phyloP scores from a whole-genome alignment of 2,888 invertebrate genomes.

The Anodontia alba region DNA sequence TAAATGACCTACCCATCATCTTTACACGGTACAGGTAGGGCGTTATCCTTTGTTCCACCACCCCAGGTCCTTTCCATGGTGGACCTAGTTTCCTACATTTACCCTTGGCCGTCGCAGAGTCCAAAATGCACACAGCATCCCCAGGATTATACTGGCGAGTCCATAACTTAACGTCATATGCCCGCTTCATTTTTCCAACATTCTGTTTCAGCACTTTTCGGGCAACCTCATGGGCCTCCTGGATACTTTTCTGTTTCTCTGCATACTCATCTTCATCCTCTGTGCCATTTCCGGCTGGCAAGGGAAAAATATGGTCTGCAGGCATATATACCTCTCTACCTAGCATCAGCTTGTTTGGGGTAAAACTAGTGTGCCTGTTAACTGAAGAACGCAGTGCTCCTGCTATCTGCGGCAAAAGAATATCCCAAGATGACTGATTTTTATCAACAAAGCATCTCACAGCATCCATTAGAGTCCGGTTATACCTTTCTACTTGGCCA shows the following conservation, averaged over 20 bases:
- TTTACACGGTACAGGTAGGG: constrained; percentile 35
- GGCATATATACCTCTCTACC: constrained; percentile 41
- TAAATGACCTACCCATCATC: background rate
- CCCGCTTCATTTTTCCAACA: constrained; percentile 27
- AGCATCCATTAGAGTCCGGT: constrained; percentile 36
- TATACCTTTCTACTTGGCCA: constrained; percentile 18
- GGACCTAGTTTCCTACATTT: constrained; percentile 30
- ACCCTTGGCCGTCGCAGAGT: constrained; percentile 24
- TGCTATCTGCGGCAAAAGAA: constrained; percentile 32
- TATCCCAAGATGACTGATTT: constrained; percentile 33
- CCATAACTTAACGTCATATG: constrained; percentile 27
- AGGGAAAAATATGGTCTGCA: constrained; percentile 34
- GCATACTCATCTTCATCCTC: constrained; percentile 19
- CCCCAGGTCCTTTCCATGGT: constrained; percentile 47
- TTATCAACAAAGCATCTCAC: background rate
- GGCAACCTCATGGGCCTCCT: constrained; percentile 16
- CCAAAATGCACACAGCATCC: constrained; percentile 36
- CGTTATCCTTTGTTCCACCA: constrained; percentile 26
- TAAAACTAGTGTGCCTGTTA: constrained; percentile 41
- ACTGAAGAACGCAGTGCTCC: constrained; percentile 36
- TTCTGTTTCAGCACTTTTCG: constrained; percentile 12
- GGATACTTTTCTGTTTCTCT: background rate
- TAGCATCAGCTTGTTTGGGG: constrained; percentile 33
- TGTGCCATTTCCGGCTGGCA: no score
- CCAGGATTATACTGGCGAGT: constrained; percentile 20